phyloP scores from a whole-genome alignment of 2,888 invertebrate genomes.

The Diplolepis rosae region DNA sequence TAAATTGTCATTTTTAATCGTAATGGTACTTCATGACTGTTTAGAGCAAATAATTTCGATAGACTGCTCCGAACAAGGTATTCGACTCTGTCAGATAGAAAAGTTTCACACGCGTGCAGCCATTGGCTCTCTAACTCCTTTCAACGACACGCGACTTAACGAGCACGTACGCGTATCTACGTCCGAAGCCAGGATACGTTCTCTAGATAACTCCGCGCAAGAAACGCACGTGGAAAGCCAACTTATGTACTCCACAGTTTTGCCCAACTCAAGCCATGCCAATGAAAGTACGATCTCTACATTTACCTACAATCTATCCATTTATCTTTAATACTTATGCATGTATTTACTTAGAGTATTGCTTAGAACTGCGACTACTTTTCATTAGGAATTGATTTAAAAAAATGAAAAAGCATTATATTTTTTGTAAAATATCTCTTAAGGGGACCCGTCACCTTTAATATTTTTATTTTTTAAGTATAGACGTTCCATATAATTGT shows the following conservation, averaged over 20 bases:
- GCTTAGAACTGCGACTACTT: too few relatives aligned
- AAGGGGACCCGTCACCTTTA: too few relatives aligned
- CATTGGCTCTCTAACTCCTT: constrained; percentile 23
- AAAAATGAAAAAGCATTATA: too few relatives aligned
- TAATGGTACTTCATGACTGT: not conserved
- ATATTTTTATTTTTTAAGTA: too few relatives aligned
- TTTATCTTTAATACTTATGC: not conserved
- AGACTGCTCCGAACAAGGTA: not conserved
- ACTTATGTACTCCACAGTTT: constrained; percentile 5
- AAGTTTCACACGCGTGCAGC: constrained; percentile 26
- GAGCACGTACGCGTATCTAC: constrained; percentile 13
- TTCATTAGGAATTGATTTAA: too few relatives aligned
- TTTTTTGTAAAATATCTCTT: too few relatives aligned
- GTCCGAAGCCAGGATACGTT: not conserved
- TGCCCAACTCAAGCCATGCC: not conserved
- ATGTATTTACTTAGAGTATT: not conserved
- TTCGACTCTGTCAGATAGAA: constrained; percentile 15
- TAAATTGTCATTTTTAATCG: constrained; percentile 12
- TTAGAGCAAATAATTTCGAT: constrained; percentile 19
- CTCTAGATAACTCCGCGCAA: constrained; percentile 1
- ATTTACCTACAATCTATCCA: not conserved
- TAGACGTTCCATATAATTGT: too few relatives aligned
- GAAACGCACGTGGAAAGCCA: not conserved
- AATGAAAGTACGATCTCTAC: constrained; percentile 12
- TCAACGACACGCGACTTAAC: constrained; percentile 27